Percentiles rank a stretch among this genome's conserved stretches.
phyloP scores from a whole-genome alignment of 1,140 invertebrate species.

The Dermatophagoides farinae region DNA sequence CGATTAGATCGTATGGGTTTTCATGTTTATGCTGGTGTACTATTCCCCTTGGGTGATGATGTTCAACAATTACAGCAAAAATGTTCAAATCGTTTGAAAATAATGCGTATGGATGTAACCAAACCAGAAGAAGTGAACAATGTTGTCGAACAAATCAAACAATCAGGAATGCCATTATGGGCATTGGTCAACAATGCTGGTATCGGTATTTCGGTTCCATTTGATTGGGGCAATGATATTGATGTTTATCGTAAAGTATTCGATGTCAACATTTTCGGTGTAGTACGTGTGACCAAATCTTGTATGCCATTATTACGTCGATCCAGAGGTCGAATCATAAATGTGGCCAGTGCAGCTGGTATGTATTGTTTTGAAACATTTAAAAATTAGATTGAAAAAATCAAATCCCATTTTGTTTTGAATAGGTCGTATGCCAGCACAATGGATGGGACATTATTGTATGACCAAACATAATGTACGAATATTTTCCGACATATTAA shows the following conservation, averaged over 20 bases:
- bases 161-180: slow-evolving; percentile 39
- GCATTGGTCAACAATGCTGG: slow-evolving; percentile 69
- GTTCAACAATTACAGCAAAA: slow-evolving; percentile 17
- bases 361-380: neutral
- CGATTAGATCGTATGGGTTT: slow-evolving; percentile 27
- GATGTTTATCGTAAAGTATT: slow-evolving; percentile 21
- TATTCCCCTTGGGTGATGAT: slow-evolving; percentile 25
- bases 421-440: neutral
- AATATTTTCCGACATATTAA: slow-evolving; percentile 31
- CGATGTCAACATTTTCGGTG: slow-evolving; percentile 46
- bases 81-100: slow-evolving; percentile 11
- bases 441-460: slow-evolving; percentile 30
- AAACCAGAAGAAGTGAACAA: slow-evolving; percentile 16
- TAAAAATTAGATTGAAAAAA: neutral
- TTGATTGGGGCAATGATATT: slow-evolving; percentile 30
- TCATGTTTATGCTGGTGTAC: slow-evolving; percentile 31
- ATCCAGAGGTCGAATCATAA: slow-evolving; percentile 33
- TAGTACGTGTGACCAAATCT: slow-evolving; percentile 31
- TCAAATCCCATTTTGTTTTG: neutral
- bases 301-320: slow-evolving; percentile 53
- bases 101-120: slow-evolving; percentile 28
- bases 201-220: slow-evolving; percentile 28
- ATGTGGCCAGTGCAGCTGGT: slow-evolving; percentile 29
- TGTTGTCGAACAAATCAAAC: neutral
- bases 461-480: slow-evolving; percentile 33